phyloP scores from a whole-genome alignment of 2,113 vertebrate genomes.

The Cyphomyrus plagiostoma region DNA sequence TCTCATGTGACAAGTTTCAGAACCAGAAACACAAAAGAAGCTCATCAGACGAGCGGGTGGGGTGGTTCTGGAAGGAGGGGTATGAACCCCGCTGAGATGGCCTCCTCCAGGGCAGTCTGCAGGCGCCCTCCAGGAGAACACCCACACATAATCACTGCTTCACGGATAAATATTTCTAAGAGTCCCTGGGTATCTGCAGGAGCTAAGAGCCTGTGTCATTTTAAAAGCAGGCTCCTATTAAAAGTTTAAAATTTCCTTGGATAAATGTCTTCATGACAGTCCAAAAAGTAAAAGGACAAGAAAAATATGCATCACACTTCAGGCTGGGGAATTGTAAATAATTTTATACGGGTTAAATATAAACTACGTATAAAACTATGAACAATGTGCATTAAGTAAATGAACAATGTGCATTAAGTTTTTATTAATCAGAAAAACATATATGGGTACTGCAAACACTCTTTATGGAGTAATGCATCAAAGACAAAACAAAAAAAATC shows the following conservation, averaged over 20 bases:
- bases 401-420: background rate
- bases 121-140: slow-evolving; percentile 17
- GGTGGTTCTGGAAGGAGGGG: background rate
- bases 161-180: slow-evolving; percentile 6
- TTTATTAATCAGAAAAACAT: background rate
- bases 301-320: background rate
- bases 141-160: background rate
- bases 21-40: slow-evolving; percentile 10
- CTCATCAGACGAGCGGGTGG: slow-evolving; percentile 9
- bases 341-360: slow-evolving; percentile 11
- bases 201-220: slow-evolving; percentile 18
- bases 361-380: background rate
- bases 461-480: background rate
- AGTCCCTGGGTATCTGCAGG: slow-evolving; percentile 2
- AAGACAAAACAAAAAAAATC: background rate
- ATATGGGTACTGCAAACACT: background rate
- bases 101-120: slow-evolving; percentile 14
- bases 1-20: slow-evolving; percentile 10
- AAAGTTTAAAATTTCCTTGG: slow-evolving; percentile 17
- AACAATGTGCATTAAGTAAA: background rate
- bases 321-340: background rate
- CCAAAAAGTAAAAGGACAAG: background rate
- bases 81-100: background rate
- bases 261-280: slow-evolving; percentile 6
- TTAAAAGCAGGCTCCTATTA: slow-evolving; percentile 11